Conservation (phyloP, 1,140 invertebrate genomes). For the Caenorhabditis elegans region DNA sequence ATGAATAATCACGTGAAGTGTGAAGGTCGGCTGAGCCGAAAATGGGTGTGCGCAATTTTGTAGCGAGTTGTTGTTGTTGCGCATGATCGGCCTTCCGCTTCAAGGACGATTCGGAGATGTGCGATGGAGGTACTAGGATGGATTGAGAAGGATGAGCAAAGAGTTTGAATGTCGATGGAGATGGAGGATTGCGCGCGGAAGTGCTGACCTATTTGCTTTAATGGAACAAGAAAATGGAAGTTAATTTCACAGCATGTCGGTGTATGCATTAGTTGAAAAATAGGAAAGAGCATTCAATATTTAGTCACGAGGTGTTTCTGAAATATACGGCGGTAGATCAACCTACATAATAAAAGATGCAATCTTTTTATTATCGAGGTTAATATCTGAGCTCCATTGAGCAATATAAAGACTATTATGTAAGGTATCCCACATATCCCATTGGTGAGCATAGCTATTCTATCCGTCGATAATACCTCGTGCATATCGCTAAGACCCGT, state of each 20-base stretch:
- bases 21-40: constrained; percentile 11
- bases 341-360: too few relatives aligned
- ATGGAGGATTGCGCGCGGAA: background rate
- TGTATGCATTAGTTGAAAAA: too few relatives aligned
- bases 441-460: background rate
- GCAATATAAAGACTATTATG: too few relatives aligned
- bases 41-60: background rate
- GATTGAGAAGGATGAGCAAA: constrained; percentile 18
- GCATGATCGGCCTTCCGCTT: constrained; percentile 15
- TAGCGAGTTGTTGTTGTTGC: constrained; percentile 16
- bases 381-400: too few relatives aligned
- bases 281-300: too few relatives aligned
- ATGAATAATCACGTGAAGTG: constrained; percentile 17
- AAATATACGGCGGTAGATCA: too few relatives aligned
- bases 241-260: background rate
- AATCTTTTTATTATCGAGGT: too few relatives aligned
- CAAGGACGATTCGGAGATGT: constrained; percentile 2
- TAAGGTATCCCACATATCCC: too few relatives aligned
- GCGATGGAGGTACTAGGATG: background rate
- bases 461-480: background rate
- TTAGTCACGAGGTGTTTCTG: too few relatives aligned
- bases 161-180: constrained; percentile 15
- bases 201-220: background rate
- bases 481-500: background rate
- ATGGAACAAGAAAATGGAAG: background rate